Conservation (phyloP, 2,113 vertebrate genomes). For the Brienomyrus longianalis region DNA sequence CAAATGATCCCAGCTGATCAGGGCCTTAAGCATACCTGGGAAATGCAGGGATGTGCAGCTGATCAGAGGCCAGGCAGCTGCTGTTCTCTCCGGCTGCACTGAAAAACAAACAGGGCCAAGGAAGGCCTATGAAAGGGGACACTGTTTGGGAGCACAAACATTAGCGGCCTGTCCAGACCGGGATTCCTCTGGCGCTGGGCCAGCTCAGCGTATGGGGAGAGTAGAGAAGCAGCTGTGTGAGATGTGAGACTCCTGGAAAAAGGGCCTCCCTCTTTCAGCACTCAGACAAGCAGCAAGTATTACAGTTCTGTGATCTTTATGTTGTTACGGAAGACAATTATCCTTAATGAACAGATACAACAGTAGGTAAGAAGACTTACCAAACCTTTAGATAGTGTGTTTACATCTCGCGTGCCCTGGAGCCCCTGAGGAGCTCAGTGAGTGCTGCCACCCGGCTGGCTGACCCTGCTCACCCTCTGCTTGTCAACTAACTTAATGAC, state of each 20-base stretch:
- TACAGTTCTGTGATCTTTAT: background rate
- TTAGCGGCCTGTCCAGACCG: background rate
- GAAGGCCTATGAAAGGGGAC: slow-evolving; percentile 2
- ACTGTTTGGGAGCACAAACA: slow-evolving; percentile 13
- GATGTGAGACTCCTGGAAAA: background rate
- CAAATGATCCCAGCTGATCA: background rate
- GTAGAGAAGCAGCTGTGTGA: background rate
- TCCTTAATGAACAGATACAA: background rate
- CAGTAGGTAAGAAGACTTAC: background rate
- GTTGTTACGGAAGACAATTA: background rate
- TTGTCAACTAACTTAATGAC: background rate
- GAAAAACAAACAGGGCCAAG: slow-evolving; percentile 5
- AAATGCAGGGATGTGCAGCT: background rate
- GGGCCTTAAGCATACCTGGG: background rate
- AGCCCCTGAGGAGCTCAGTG: background rate
- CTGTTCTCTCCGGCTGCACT: background rate
- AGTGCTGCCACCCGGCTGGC: background rate
- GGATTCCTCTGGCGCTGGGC: background rate
- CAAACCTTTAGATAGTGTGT: background rate
- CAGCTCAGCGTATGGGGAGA: background rate
- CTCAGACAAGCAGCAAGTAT: background rate
- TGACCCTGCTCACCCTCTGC: background rate
- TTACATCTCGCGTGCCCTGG: background rate
- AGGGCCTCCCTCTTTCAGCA: background rate
- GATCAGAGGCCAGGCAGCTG: background rate